Evolutionary conservation across 2,888 invertebrate genomes (phyloP), one percentile per base, ranked within the genome.

Genomic region (Trimorus sp.): DNA sequence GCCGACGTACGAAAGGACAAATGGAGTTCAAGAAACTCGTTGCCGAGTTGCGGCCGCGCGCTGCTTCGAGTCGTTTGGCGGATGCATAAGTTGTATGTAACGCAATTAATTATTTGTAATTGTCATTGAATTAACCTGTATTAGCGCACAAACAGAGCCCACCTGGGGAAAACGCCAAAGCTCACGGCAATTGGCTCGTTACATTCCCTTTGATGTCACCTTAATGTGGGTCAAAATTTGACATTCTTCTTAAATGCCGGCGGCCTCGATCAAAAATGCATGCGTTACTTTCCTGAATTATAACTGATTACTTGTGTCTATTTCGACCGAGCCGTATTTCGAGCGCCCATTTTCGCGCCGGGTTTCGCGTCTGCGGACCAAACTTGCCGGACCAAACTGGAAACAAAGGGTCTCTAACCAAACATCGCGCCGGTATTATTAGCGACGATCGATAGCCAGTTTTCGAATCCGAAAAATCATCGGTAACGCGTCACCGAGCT

Each of bases 221-320:
- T 75, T 66, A 70, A 80, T 75, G 65, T 80, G 60, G 80, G 80
- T 75, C 80, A 75, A 70, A 75, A 80, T 80, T 80, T 80, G 80
- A 80, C 80, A 80, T 80, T 80, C 80, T 80, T 80, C 70, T 58
- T 75, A 70, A 75, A 68, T 80, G 65, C 60, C 65, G 48, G 62
- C 69, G 75, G 58, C 80, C 80, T 75, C 75, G 70, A 80, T 80
- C 75, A 75, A 80, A 54, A 73, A 65, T 80, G 75, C 40, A 75
- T 14, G 65, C 59, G 70, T 80, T 70, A 80, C 69, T 80, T 60
- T 80, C 70, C 37, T 80, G 70, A 75, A 75, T 80, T 79, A 79
- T 75, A 79, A 75, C 58, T 75, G 40, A 68, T 60, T 80, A 65
- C 45, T 65, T 14, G 40, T 51, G 15, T 65, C 75, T 75, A 80